Evolutionary conservation across 2,888 invertebrate species (phyloP), one percentile per base, ranked within the genome.

Genomic region (Sceliomorpha sp.): DNA sequence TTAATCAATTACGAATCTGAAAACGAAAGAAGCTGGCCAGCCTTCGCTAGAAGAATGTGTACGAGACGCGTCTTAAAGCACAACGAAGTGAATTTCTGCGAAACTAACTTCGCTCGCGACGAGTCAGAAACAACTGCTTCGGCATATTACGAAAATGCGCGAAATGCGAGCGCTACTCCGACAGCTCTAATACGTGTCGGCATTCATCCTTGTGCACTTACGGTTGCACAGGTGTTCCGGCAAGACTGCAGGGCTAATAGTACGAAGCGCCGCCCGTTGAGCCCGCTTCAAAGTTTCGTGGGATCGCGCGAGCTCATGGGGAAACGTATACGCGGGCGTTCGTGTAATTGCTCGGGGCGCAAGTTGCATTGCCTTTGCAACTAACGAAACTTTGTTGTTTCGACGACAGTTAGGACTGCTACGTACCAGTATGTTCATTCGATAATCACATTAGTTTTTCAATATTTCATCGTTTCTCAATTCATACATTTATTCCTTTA

Each of bases 101-200:
- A 36, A 45, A 37, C 56, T 45, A 44, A 56, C 36, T 56, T 56
- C 34, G 56, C 26, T 37, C 14, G 45, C 37, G 45, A 47, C 45
- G 56, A 56, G 45, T 56, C 45, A 39, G 31, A 47, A 56, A 56
- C 56, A 56, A 56, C 56, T 56, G 56, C 45, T 56, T 56, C 29
- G 56, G 47, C 45, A 47, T 37, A 47, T 56, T 44, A 37, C 37
- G 37, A 44, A 39, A 56, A 44, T 29, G 60, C 44, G 50, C 27
- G 40, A 40, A 50, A 59, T 42, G 36, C 42, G 36, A 55, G 55
- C 34, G 42, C 37, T 29, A 15, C 3, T 36, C 31, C 39, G 62
- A 53, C 53, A 39, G 62, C 53, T 47, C 53, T 62, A 51, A 62
- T 62, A 53, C 62, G 36, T 53, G 51, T 45, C 50, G 53, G 40